Conservation (phyloP, 2,888 invertebrate genomes). For the Thereva unica region DNA sequence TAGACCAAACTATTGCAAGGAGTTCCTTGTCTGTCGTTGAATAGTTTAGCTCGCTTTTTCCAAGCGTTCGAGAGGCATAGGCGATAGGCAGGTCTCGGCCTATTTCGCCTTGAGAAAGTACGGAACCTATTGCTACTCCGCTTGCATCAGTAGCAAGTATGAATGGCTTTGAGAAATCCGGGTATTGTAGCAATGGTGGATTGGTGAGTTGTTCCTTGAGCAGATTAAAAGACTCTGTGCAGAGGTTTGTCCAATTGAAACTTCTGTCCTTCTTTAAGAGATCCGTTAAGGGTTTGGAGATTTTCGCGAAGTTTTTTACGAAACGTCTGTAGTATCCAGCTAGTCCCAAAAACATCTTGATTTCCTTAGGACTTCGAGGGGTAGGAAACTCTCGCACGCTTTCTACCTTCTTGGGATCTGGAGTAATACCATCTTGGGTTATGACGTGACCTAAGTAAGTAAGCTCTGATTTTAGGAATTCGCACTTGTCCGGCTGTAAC, state of each 20-base stretch:
- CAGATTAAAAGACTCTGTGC: conserved; percentile 20
- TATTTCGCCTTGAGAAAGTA: conserved; percentile 43
- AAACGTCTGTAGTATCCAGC: conserved; percentile 42
- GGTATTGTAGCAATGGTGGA: conserved; percentile 50
- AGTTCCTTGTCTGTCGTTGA: conserved; percentile 45
- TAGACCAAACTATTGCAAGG: conserved; percentile 12
- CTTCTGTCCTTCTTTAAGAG: conserved; percentile 14
- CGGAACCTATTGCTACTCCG: conserved; percentile 43
- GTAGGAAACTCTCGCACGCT: conserved; percentile 30
- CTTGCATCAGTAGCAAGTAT: conserved; percentile 47
- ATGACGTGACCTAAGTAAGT: conserved; percentile 46
- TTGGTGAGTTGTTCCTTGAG: conserved; percentile 30
- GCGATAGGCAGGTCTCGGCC: conserved; percentile 43
- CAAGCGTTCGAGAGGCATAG: conserved; percentile 45
- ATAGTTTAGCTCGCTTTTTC: conserved; percentile 44
- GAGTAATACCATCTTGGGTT: conserved; percentile 44
- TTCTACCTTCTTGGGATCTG: conserved; percentile 24
- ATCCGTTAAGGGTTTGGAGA: conserved; percentile 19
- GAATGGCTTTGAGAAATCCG: conserved; percentile 48
- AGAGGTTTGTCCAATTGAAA: conserved; percentile 27
- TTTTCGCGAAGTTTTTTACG: conserved; percentile 34
- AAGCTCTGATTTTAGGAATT: conserved; percentile 43
- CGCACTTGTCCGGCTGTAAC: conserved; percentile 45
- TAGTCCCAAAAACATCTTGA: conserved; percentile 45
- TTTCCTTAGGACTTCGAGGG: conserved; percentile 43